Evolutionary conservation across 1,140 invertebrate species (phyloP).

Genomic region (Dendrolimus kikuchii): DNA sequence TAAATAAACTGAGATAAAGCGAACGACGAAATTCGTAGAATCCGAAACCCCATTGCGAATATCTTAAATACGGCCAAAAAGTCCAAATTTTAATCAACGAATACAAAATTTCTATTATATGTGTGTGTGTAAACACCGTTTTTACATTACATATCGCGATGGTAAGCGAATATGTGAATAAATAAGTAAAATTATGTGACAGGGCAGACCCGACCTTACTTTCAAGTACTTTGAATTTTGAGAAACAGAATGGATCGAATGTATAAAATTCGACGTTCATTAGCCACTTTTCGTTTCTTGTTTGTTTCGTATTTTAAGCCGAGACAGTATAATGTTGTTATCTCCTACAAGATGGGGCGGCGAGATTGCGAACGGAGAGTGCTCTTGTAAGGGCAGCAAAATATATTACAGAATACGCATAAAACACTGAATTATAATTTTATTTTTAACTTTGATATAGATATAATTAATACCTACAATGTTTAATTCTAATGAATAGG

Average conservation of each 20-base stretch:
- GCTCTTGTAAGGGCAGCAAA: constrained; percentile 35
- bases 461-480: too few species aligned
- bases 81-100: constrained; percentile 52
- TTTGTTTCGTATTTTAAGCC: constrained; percentile 47
- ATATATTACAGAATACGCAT: too few species aligned
- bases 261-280: constrained; percentile 56
- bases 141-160: constrained; percentile 47
- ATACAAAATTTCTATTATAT: constrained; percentile 41
- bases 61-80: constrained; percentile 26
- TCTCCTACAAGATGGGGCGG: constrained; percentile 48
- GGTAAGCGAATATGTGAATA: constrained; percentile 49
- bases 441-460: too few species aligned
- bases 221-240: constrained; percentile 31
- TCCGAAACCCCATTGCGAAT: constrained; percentile 14
- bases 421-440: too few species aligned
- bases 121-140: constrained; percentile 54
- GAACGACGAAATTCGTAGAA: constrained; percentile 11
- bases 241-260: constrained; percentile 24
- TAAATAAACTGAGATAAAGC: too few species aligned
- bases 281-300: constrained; percentile 33
- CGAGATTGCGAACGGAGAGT: constrained; percentile 53
- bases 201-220: constrained; percentile 34
- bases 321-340: constrained; percentile 42
- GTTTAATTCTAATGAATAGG: too few species aligned
- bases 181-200: constrained; percentile 57